These are phyloP conservation scores for Artemia sp. DNA, from an alignment of 2,888 invertebrate genomes.

Conservation along the genomic window DNA sequence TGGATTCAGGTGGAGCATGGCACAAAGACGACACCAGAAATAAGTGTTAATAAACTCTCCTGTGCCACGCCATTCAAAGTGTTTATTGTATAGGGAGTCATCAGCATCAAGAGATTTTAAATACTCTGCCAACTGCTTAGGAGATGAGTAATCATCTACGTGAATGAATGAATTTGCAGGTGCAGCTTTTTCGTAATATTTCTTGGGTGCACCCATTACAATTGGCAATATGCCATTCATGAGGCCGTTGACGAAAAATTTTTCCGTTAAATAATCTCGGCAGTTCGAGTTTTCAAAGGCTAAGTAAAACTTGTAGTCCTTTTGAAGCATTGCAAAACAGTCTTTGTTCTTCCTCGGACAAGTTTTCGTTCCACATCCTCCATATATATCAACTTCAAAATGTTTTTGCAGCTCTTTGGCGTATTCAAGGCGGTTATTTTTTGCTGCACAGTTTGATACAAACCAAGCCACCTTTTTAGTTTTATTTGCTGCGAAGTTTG, in stretches of 20 bases:
- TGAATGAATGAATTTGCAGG: constrained; percentile 85
- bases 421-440: constrained; percentile 39
- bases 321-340: constrained; percentile 75
- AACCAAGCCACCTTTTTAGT: constrained; percentile 92
- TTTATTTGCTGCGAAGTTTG: constrained; percentile 74
- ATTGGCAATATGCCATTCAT: constrained; percentile 73
- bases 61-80: constrained; percentile 83
- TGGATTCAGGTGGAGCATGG: constrained; percentile 53
- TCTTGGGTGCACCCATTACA: constrained; percentile 85
- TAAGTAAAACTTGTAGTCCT: constrained; percentile 87
- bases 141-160: constrained; percentile 80
- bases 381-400: constrained; percentile 79
- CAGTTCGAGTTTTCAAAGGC: constrained; percentile 96
- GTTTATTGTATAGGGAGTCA: constrained; percentile 78
- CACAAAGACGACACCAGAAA: constrained; percentile 79
- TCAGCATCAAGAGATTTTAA: constrained; percentile 65
- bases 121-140: constrained; percentile 70
- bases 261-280: constrained; percentile 86
- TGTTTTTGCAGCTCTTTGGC: constrained; percentile 67
- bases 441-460: constrained; percentile 87
- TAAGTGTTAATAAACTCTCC: constrained; percentile 92
- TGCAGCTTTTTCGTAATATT: constrained; percentile 71
- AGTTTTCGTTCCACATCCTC: constrained; percentile 65
- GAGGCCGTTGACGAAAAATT: constrained; percentile 86
- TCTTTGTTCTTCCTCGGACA: constrained; percentile 55